Evolutionary conservation across 1,140 invertebrate species (phyloP).

Genomic region (Hycleus cichorii): DNA sequence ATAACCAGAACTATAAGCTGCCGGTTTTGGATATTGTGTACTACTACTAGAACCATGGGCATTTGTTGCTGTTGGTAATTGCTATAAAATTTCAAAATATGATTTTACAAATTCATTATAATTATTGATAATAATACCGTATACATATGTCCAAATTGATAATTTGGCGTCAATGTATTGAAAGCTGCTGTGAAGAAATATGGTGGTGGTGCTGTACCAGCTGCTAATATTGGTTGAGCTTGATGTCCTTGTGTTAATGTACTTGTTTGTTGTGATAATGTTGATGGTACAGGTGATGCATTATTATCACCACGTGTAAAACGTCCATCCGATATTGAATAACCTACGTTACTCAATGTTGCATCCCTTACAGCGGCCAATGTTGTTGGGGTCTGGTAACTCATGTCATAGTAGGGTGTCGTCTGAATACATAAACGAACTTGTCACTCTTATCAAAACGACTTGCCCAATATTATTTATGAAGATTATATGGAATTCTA

Average conservation of each 20-base stretch:
- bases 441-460: conserved; percentile 25
- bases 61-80: conserved; percentile 57
- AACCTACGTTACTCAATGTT: conserved; percentile 62
- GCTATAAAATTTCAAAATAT: conserved; percentile 38
- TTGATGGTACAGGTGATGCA: conserved; percentile 60
- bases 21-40: conserved; percentile 59
- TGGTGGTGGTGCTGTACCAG: conserved; percentile 31
- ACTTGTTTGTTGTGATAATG: conserved; percentile 35
- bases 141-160: conserved; percentile 51
- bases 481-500: too few relatives aligned
- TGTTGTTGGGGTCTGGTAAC: conserved; percentile 56
- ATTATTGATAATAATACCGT: background rate
- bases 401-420: conserved; percentile 59
- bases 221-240: conserved; percentile 52
- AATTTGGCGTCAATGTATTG: conserved; percentile 48
- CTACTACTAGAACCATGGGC: conserved; percentile 49
- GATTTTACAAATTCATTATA: background rate
- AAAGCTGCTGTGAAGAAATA: conserved; percentile 30
- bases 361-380: conserved; percentile 57
- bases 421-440: conserved; percentile 34
- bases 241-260: conserved; percentile 47
- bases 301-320: conserved; percentile 75
- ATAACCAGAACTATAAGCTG: conserved; percentile 56
- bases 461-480: conserved; percentile 6
- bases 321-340: conserved; percentile 67